Percentiles rank a stretch among this genome's conserved stretches.
These are phyloP conservation scores for Perca schrenkii DNA, from an alignment of 2,113 vertebrate species.

Conservation along the genomic window DNA sequence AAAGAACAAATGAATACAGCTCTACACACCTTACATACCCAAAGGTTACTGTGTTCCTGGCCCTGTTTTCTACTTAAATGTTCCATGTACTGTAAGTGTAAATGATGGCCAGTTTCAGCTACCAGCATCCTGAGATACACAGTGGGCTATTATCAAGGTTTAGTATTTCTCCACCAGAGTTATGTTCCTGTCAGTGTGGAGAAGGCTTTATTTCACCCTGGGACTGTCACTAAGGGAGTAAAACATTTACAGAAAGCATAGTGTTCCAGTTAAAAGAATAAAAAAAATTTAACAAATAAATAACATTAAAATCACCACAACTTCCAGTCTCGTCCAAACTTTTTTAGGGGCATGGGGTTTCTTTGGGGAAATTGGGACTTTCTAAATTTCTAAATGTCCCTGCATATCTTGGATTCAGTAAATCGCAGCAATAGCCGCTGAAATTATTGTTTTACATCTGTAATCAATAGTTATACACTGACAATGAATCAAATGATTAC, in stretches of 20 bases:
- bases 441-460: background rate
- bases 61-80: background rate
- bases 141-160: background rate
- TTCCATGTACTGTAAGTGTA: background rate
- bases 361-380: background rate
- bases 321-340: background rate
- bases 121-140: slow-evolving; percentile 10
- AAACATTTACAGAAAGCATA: background rate
- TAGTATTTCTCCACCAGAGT: too few relatives aligned
- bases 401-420: background rate
- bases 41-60: background rate
- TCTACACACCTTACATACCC: background rate
- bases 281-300: background rate
- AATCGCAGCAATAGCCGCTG: background rate
- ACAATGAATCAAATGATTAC: background rate
- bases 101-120: background rate
- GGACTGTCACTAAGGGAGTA: background rate
- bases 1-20: background rate
- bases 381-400: background rate
- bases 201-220: background rate
- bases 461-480: background rate
- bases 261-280: background rate
- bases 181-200: background rate
- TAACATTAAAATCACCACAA: background rate
- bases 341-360: background rate